Evolutionary conservation across 2,113 vertebrate genomes (phyloP), one percentile per base, ranked within the genome.

Genomic region (Cottus gobio): DNA sequence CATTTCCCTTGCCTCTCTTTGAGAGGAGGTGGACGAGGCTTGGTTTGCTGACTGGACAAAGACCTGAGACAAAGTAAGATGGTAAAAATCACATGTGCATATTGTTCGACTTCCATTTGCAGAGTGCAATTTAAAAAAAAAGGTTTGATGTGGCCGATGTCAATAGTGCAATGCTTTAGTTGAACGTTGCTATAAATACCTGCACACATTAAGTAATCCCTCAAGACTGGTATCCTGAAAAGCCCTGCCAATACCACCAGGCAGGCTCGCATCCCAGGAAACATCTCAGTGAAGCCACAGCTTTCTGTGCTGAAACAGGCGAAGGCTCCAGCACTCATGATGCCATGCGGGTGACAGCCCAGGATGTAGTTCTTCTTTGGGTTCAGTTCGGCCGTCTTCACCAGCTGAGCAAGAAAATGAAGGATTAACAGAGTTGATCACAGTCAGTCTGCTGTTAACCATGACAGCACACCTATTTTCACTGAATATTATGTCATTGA

Each of bases 301-400:
- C 71, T 67, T 0, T 96, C 94, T 0, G 94, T 95, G 84, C 28
- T 20, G 87, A 97, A 96, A 84, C 93, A 96, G 50, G 83, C 74
- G 28, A 94, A 93, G 2, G 81, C 85, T 1, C 96, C 95, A 0
- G 36, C 0, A 30, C 90, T 61, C 91, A 95, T 93, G 89, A 97
- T 95, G 1, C 96, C 96, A 0, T 96, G 96, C 0, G 95, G 96
- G 78, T 97, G 96, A n/a, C 84, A 91, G 2, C 95, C 95, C 1
- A 97, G 44, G 28, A 97, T 80, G 46, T 96, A 97, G 87, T 96
- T 97, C 79, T 65, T 89, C 28, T 87, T 87, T 2, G 93, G 93
- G 48, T 88, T 94, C 76, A 97, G 88, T 39, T 96, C 94, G 0
- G 90, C 87, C 0, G 95, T 96, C 87, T 96, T 96, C 84, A 97